Evolutionary conservation across 1,140 invertebrate genomes (phyloP).

Genomic region (Parapsyche elsis): DNA sequence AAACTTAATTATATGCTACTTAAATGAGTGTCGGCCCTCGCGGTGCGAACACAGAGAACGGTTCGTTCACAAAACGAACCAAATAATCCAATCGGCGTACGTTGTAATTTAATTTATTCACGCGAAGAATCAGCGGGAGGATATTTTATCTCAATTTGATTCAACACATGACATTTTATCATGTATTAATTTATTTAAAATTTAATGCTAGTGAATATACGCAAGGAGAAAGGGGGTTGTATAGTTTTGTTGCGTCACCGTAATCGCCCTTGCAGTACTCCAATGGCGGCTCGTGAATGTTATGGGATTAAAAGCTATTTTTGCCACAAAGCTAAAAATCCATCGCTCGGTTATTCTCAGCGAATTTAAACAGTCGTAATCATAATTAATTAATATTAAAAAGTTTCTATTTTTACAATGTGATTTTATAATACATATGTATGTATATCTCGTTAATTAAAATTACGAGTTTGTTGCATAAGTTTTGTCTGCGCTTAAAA

Average conservation of each 20-base stretch:
- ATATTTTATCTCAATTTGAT: background rate
- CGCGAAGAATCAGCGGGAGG: no score
- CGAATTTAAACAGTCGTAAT: background rate
- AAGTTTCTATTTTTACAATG: no score
- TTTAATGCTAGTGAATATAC: background rate
- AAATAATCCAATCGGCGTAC: background rate
- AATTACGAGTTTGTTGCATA: no score
- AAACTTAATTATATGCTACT: constrained; percentile 57
- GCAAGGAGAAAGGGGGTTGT: background rate
- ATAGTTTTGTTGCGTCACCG: background rate
- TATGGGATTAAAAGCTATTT: background rate
- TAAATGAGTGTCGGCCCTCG: constrained; percentile 48
- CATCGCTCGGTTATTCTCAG: background rate
- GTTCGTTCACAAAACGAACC: background rate
- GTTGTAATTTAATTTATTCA: no score
- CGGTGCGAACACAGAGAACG: background rate
- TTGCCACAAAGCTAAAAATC: background rate
- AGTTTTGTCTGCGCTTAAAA: no score
- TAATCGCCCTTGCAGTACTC: background rate
- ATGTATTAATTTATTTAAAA: background rate
- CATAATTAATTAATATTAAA: background rate
- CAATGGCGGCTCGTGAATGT: background rate
- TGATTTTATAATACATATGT: no score
- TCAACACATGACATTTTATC: background rate
- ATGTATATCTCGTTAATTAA: no score